These are phyloP conservation scores for Enoplosus armatus DNA, from an alignment of 2,797 vertebrate species.

Conservation along the genomic window DNA sequence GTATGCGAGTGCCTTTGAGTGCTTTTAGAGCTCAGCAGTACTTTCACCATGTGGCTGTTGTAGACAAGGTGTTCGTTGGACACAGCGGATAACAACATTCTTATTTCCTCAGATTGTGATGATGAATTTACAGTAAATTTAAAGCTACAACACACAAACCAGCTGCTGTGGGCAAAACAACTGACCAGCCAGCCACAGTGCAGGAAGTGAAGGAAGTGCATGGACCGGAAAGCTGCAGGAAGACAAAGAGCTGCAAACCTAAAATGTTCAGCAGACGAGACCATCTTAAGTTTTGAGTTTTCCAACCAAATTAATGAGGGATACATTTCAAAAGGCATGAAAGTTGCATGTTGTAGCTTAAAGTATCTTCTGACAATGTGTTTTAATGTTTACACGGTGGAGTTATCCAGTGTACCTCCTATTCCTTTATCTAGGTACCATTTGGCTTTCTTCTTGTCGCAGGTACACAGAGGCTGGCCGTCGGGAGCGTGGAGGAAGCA, in stretches of 20 bases:
- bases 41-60: not conserved
- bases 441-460: constrained; percentile 98
- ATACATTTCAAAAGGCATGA: too few species aligned
- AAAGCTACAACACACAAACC: not conserved
- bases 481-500: constrained; percentile 98
- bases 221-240: too few species aligned
- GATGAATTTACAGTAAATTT: not conserved
- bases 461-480: constrained; percentile 96
- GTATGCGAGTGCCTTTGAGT: not conserved
- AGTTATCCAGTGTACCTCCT: constrained; percentile 86
- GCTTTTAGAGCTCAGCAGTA: not conserved
- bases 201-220: too few species aligned
- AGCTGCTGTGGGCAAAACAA: not conserved
- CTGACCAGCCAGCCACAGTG: too few species aligned
- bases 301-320: too few species aligned
- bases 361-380: not conserved
- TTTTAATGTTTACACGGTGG: not conserved
- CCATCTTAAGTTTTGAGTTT: too few species aligned
- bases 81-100: not conserved
- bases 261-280: not conserved
- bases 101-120: not conserved
- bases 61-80: not conserved
- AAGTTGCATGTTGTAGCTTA: not conserved
- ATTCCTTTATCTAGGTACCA: constrained; percentile 99
- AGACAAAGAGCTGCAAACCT: not conserved